Percentiles rank a stretch among this genome's conserved stretches.
phyloP scores from a whole-genome alignment of 2,888 invertebrate species.

The Lasioglossum marginatum region DNA sequence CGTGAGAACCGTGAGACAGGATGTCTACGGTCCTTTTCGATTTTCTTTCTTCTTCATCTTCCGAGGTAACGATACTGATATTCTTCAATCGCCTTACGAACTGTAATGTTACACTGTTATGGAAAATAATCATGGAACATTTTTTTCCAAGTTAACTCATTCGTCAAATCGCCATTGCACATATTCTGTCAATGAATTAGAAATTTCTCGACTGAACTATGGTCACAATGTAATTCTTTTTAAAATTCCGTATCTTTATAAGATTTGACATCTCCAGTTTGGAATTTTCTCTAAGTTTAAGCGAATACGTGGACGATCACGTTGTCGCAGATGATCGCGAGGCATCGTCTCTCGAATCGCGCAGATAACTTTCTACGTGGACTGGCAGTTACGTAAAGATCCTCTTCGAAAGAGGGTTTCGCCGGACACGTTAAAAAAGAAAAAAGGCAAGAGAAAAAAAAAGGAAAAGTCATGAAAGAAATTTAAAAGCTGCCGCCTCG shows the following conservation, averaged over 20 bases:
- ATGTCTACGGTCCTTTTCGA: slow-evolving; percentile 36
- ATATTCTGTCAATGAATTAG: too few species aligned
- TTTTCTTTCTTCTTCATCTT: slow-evolving; percentile 38
- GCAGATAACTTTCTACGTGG: background rate
- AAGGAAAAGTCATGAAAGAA: background rate
- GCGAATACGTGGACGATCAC: background rate
- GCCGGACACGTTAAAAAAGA: background rate
- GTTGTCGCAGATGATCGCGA: background rate
- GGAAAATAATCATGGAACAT: too few species aligned
- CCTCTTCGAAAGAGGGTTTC: background rate
- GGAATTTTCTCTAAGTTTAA: background rate
- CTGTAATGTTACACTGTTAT: background rate
- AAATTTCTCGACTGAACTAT: too few species aligned
- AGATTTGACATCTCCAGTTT: too few species aligned
- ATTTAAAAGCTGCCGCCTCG: background rate
- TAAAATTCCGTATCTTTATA: too few species aligned
- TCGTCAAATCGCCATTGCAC: too few species aligned
- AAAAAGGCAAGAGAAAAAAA: background rate
- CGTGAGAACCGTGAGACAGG: slow-evolving; percentile 61
- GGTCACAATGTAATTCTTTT: too few species aligned
- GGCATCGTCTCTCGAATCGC: background rate
- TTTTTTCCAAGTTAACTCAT: too few species aligned
- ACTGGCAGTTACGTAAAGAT: slow-evolving; percentile 15
- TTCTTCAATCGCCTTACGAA: background rate
- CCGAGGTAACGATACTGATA: background rate